A percentile compares a stretch with the other conserved stretches of the same genome.
phyloP scores from a whole-genome alignment of 2,888 invertebrate genomes.

The Caenorhabditis becei region DNA sequence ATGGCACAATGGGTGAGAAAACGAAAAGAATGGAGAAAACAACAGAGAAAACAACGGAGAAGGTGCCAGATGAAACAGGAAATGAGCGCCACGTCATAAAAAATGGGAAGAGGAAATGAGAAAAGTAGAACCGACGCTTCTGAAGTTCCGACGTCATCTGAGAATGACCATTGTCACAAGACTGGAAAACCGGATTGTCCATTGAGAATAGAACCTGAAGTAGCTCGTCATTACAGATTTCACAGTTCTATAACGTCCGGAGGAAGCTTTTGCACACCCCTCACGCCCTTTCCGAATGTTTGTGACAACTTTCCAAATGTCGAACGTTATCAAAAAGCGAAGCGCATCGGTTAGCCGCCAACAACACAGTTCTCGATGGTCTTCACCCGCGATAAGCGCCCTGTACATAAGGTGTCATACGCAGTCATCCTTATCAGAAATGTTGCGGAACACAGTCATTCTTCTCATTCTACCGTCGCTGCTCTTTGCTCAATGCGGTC shows the following conservation, averaged over 20 bases:
- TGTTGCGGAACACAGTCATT: neutral
- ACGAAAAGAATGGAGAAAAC: neutral
- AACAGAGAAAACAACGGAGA: neutral
- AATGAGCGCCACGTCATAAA: neutral
- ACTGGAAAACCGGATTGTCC: too few species aligned
- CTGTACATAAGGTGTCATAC: neutral
- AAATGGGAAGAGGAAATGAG: too few species aligned
- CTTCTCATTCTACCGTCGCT: neutral
- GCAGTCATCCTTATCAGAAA: neutral
- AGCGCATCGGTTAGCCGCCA: neutral
- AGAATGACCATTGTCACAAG: too few species aligned
- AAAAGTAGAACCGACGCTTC: too few species aligned
- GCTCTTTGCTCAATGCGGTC: neutral
- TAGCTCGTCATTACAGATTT: too few species aligned
- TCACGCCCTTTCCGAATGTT: neutral
- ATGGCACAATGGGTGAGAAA: constrained; percentile 16
- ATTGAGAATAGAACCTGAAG: too few species aligned
- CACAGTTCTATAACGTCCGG: neutral
- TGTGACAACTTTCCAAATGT: neutral
- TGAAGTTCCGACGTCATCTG: too few species aligned
- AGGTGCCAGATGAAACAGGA: constrained; percentile 1
- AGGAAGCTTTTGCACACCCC: too few species aligned
- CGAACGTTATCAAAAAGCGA: neutral
- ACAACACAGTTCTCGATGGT: neutral
- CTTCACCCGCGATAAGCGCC: neutral